These are phyloP conservation scores for Epinotia demarniana DNA, from an alignment of 2,888 invertebrate genomes.

Conservation along the genomic window DNA sequence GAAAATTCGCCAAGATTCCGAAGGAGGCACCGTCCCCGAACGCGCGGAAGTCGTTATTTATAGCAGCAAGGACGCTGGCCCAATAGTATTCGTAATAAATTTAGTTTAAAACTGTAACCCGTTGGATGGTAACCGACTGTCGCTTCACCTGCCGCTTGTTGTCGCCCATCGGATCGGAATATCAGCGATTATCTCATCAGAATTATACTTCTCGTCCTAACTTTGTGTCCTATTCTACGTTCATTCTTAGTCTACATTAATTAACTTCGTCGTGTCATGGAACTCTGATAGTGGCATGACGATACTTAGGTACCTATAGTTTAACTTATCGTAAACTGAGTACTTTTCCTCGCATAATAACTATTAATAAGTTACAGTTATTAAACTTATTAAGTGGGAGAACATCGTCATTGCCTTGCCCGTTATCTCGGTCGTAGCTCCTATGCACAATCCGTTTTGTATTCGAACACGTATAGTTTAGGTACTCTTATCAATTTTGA, in stretches of 20 bases:
- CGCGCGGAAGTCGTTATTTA: constrained; percentile 20
- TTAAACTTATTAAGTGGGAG: too few relatives aligned
- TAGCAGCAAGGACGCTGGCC: constrained; percentile 23
- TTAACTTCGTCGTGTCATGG: neutral
- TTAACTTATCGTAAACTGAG: neutral
- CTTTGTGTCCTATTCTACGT: too few relatives aligned
- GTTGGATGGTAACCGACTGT: constrained; percentile 10
- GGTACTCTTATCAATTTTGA: too few relatives aligned
- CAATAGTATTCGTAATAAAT: constrained; percentile 23
- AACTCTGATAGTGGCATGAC: neutral
- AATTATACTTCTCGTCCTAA: too few relatives aligned
- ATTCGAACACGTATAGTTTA: too few relatives aligned
- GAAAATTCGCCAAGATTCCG: constrained; percentile 1
- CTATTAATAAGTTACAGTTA: neutral
- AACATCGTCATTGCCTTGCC: too few relatives aligned
- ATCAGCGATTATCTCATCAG: too few relatives aligned
- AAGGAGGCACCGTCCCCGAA: constrained; percentile 3
- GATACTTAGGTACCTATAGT: neutral
- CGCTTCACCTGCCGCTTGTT: constrained; percentile 6
- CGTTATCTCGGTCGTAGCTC: too few relatives aligned
- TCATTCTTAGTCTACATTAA: too few relatives aligned
- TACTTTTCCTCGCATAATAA: neutral
- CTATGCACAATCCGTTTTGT: too few relatives aligned
- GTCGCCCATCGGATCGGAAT: neutral
- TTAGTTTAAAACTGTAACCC: constrained; percentile 10